These are phyloP conservation scores for Microtus oregoni DNA, from an alignment of 2,113 vertebrate species.

Conservation along the genomic window DNA sequence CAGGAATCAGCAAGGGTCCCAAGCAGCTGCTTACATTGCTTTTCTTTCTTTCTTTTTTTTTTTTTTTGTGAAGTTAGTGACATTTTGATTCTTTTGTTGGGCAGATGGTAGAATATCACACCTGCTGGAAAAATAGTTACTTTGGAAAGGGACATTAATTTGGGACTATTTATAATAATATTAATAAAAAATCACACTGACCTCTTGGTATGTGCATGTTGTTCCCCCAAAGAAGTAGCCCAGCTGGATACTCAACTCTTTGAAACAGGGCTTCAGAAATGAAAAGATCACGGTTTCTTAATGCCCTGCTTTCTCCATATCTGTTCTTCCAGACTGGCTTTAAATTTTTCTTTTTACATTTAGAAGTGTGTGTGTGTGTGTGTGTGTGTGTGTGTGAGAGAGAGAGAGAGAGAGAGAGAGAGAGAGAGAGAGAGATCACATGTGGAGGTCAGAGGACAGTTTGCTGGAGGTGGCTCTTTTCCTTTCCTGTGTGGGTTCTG, in stretches of 20 bases:
- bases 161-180: constrained; percentile 73
- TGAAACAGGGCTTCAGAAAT: constrained; percentile 21
- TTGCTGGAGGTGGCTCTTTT: too few species aligned
- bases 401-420: too few species aligned
- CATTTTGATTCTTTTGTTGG: constrained; percentile 75
- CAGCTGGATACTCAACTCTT: constrained; percentile 13
- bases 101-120: constrained; percentile 75
- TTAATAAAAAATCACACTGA: constrained; percentile 31
- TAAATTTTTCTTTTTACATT: too few species aligned
- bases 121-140: constrained; percentile 74
- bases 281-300: constrained; percentile 25
- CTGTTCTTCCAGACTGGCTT: constrained; percentile 8
- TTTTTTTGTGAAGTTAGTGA: constrained; percentile 67
- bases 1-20: constrained; percentile 62
- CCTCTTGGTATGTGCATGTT: constrained; percentile 58
- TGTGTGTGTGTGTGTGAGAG: neutral
- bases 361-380: too few species aligned
- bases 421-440: neutral
- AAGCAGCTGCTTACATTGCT: constrained; percentile 51
- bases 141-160: constrained; percentile 76
- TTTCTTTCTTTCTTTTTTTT: neutral
- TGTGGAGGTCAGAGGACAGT: too few species aligned
- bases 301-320: neutral
- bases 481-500: neutral
- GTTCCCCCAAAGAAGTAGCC: constrained; percentile 34